Conservation (phyloP, 2,888 invertebrate genomes). For the Epistrophella euchroma region DNA sequence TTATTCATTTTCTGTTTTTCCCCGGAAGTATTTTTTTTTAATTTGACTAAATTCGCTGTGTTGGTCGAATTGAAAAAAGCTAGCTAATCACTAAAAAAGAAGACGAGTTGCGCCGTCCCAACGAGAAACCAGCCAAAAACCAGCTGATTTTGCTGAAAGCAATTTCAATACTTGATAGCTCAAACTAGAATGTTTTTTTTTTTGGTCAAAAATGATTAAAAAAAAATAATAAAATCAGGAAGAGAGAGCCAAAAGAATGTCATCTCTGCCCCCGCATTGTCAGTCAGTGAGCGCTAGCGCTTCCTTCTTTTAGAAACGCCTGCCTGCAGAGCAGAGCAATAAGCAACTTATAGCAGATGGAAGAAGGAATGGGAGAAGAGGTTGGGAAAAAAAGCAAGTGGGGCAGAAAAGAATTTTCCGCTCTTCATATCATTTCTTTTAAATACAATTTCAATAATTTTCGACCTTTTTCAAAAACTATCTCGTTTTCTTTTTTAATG, state of each 20-base stretch:
- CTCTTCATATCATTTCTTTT: conserved; percentile 27
- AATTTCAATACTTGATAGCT: conserved; percentile 1
- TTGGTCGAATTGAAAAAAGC: conserved; percentile 40
- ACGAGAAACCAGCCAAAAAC: conserved; percentile 26
- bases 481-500: conserved; percentile 38
- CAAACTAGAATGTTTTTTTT: conserved; percentile 8
- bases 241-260: conserved; percentile 30
- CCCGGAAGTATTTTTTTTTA: conserved; percentile 52
- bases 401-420: conserved; percentile 53
- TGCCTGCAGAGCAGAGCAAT: background rate
- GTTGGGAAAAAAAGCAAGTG: conserved; percentile 2
- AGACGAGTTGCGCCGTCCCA: conserved; percentile 47
- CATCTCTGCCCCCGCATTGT: conserved; percentile 33
- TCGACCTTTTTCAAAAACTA: background rate
- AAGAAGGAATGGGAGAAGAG: background rate
- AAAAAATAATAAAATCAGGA: conserved; percentile 20
- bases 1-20: conserved; percentile 44
- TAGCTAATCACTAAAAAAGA: conserved; percentile 37
- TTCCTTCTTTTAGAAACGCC: conserved; percentile 15
- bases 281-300: background rate
- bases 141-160: conserved; percentile 64
- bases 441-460: background rate
- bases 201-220: conserved; percentile 7
- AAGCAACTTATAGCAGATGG: background rate
- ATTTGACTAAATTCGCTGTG: conserved; percentile 39